Evolutionary conservation across 2,797 vertebrate genomes (phyloP), one percentile per base, ranked within the genome.

Genomic region (Perodicticus potto): DNA sequence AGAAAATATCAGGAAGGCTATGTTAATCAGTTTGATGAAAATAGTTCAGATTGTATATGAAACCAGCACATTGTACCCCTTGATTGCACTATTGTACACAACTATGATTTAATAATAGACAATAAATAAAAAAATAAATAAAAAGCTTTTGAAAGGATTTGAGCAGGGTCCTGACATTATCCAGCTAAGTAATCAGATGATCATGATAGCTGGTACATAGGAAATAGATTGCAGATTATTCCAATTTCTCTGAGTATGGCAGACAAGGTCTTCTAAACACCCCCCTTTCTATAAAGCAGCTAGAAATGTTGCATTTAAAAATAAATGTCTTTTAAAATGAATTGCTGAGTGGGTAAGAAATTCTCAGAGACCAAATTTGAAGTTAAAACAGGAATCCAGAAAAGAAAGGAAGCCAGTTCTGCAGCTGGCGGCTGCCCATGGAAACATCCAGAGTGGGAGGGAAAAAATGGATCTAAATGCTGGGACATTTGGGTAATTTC

Each of bases 251-350:
- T 49, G 45, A 63, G 23, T 74, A 59, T 84, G 34, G 53, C 81
- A n/a, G 45, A 70, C 72, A 86, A 83, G 20, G 43, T 93, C 27
- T 11, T 67, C 5, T 87, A 49, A 92, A 55, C 40, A 83, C 76
- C 17, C 19, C 45, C 53, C 91, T 81, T 80, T n/a, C 78, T 86
- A 5, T 89, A 82, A 89, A 95, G 43, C 72, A 92, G n/a, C 27
- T 86, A 89, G 86, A 96, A 93, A 95, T 93, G 17, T 43, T 77
- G 27, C 40, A 80, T 94, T 96, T 93, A 65, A 89, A 96, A 95
- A 88, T 93, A 96, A 95, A 72, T 34, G 22, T 89, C n/a, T 73
- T 85, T 96, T 84, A 69, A 91, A 81, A 76, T 92, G 76, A 96
- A 85, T 95, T 95, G 73, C 81, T 92, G 78, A 74, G 29, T 93